Evolutionary conservation across 2,797 vertebrate species (phyloP).

Genomic region (Numenius phaeopus): DNA sequence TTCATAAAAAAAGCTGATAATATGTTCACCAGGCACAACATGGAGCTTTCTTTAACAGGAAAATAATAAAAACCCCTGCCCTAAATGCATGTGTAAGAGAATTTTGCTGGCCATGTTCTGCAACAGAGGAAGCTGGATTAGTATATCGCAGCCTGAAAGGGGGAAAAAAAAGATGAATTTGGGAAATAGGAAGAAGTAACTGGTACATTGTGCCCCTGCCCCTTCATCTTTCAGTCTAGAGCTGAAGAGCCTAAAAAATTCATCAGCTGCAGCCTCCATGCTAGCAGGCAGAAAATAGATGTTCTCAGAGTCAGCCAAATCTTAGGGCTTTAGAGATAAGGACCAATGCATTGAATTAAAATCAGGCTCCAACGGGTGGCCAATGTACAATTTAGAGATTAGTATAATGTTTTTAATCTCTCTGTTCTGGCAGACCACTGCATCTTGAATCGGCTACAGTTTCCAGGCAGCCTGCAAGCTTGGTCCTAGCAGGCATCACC

Average conservation of each 20-base stretch:
- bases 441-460: background rate
- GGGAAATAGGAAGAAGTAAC: background rate
- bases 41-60: background rate
- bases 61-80: background rate
- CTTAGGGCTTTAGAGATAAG: slow-evolving; percentile 32
- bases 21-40: background rate
- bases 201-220: background rate
- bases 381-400: slow-evolving; percentile 9
- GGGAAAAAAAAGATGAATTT: background rate
- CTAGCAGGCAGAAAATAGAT: slow-evolving; percentile 29
- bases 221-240: background rate
- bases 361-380: background rate
- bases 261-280: background rate
- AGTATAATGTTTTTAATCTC: background rate
- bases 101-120: background rate
- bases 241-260: background rate
- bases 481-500: background rate
- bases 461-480: background rate
- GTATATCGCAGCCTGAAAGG: background rate
- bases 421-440: background rate
- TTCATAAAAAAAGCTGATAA: background rate
- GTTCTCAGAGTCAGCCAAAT: background rate
- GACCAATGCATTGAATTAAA: background rate
- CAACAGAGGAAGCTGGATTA: background rate
- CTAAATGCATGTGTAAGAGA: background rate